phyloP scores from a whole-genome alignment of 2,888 invertebrate genomes.

The Proisotoma minuta region DNA sequence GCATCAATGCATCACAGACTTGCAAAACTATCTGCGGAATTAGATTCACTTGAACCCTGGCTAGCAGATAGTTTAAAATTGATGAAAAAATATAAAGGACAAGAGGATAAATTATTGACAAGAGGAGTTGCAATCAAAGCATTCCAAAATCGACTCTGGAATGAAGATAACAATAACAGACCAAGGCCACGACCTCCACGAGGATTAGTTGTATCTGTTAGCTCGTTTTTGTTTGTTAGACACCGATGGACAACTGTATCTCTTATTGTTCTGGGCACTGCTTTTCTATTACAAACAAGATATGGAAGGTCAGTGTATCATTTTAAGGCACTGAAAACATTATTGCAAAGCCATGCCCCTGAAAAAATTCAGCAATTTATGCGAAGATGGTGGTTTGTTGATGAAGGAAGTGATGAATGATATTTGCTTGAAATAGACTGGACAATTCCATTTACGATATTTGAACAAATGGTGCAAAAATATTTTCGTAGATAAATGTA shows the following conservation, averaged over 20 bases:
- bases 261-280: conserved; percentile 33
- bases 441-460: neutral
- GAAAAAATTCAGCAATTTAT: conserved; percentile 12
- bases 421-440: neutral
- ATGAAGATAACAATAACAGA: conserved; percentile 36
- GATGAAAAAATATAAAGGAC: conserved; percentile 36
- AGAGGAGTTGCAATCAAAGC: conserved; percentile 41
- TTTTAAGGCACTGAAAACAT: conserved; percentile 12
- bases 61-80: conserved; percentile 35
- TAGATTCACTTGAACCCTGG: conserved; percentile 42
- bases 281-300: conserved; percentile 31
- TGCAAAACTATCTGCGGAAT: conserved; percentile 34
- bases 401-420: conserved; percentile 8
- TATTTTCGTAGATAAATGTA: no score
- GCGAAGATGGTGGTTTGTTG: neutral
- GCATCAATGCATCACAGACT: conserved; percentile 44
- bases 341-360: conserved; percentile 19
- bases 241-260: conserved; percentile 40
- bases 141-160: conserved; percentile 39
- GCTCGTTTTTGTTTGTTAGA: conserved; percentile 37
- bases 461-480: neutral
- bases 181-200: conserved; percentile 3
- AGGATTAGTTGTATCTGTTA: conserved; percentile 18
- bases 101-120: conserved; percentile 27
- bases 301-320: conserved; percentile 34